A percentile compares a stretch with the other conserved stretches of the same genome.
phyloP scores from a whole-genome alignment of 2,888 invertebrate genomes.

The Nymphalis c-album region DNA sequence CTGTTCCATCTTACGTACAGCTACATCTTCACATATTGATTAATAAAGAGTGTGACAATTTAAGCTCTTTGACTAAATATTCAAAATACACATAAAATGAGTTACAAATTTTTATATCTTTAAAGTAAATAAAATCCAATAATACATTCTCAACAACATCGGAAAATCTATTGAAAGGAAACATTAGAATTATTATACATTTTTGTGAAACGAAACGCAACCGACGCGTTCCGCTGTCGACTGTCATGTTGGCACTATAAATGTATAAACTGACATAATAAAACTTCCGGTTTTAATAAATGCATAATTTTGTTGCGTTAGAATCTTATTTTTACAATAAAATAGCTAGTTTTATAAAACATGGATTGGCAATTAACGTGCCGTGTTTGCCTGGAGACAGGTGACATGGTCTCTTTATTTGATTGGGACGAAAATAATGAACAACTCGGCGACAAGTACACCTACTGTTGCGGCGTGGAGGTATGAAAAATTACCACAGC shows the following conservation, averaged over 20 bases:
- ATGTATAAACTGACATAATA: conserved; percentile 40
- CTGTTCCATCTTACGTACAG: conserved; percentile 35
- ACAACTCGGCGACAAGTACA: conserved; percentile 78
- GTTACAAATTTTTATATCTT: not conserved
- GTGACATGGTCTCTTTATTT: conserved; percentile 79
- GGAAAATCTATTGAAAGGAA: not conserved
- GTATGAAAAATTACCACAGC: conserved; percentile 75
- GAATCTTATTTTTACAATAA: conserved; percentile 42
- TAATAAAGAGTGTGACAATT: not conserved
- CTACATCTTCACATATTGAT: conserved; percentile 22
- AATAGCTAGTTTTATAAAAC: conserved; percentile 44
- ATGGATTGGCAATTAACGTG: conserved; percentile 82
- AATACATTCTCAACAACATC: not conserved
- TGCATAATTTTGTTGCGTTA: conserved; percentile 51
- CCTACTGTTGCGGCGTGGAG: conserved; percentile 75
- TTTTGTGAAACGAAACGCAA: conserved; percentile 44
- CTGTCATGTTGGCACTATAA: conserved; percentile 56
- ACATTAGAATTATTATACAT: not conserved
- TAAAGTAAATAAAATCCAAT: not conserved
- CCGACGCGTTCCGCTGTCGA: conserved; percentile 26
- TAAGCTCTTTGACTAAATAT: too few species aligned
- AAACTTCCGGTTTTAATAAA: conserved; percentile 61
- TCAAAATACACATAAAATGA: not conserved
- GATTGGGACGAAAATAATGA: conserved; percentile 81
- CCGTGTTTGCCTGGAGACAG: conserved; percentile 75